A percentile compares a stretch with the other conserved stretches of the same genome.
Conservation (phyloP, 2,888 invertebrate genomes). For the Zootermopsis nevadensis region DNA sequence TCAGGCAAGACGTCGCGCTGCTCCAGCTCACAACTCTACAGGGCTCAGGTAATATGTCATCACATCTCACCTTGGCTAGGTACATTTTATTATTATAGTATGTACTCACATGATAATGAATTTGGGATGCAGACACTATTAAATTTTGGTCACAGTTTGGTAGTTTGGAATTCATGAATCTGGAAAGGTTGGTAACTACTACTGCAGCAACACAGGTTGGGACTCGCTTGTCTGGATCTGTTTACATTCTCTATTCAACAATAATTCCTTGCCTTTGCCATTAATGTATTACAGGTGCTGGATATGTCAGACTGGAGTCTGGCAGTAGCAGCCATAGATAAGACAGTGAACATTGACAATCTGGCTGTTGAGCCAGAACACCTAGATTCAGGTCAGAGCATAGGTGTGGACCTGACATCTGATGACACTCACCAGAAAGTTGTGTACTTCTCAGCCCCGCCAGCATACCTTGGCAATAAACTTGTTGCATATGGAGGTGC, state of each 20-base stretch:
- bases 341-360: constrained; percentile 60
- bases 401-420: constrained; percentile 66
- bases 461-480: constrained; percentile 81
- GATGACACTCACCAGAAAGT: constrained; percentile 63
- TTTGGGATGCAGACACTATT: no score
- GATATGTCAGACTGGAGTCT: constrained; percentile 77
- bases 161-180: no score
- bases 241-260: no score
- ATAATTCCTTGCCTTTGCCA: no score
- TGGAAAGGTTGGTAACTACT: no score
- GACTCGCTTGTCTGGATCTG: no score
- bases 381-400: constrained; percentile 53
- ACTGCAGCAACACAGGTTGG: no score
- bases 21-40: constrained; percentile 78
- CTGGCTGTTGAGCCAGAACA: constrained; percentile 47
- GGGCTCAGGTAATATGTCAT: constrained; percentile 66
- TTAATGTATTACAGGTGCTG: constrained; percentile 63
- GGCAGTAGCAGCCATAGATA: constrained; percentile 67
- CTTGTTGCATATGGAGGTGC: constrained; percentile 90
- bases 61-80: background rate
- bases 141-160: no score
- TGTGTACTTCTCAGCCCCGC: constrained; percentile 83
- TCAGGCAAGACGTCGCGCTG: constrained; percentile 93
- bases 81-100: no score
- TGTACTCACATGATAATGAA: no score